These are phyloP conservation scores for Lacerta bilineata DNA, from an alignment of 2,797 vertebrate species.

Conservation along the genomic window DNA sequence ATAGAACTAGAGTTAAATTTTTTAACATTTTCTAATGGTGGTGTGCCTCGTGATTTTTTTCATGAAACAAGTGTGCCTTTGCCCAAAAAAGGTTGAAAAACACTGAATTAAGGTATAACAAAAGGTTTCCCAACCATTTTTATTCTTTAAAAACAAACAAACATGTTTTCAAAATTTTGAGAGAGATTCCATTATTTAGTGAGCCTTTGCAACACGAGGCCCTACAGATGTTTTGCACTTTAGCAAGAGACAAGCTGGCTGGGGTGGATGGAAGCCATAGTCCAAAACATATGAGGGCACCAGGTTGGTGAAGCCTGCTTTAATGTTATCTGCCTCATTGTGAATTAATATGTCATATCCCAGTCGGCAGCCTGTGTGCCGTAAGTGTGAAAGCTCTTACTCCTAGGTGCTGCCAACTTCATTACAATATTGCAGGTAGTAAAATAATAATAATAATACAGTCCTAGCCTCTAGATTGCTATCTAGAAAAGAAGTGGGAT, in stretches of 20 bases:
- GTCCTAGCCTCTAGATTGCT: neutral
- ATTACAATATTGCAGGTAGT: neutral
- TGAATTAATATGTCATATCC: neutral
- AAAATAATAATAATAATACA: neutral
- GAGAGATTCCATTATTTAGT: neutral
- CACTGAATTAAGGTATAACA: neutral
- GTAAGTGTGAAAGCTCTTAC: neutral
- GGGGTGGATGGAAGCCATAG: no score
- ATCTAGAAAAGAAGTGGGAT: neutral
- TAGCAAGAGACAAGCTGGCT: no score
- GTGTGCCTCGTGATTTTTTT: no score
- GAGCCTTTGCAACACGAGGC: no score
- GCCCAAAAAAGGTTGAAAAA: no score
- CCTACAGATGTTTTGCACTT: no score
- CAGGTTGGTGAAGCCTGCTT: neutral
- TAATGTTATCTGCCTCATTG: neutral
- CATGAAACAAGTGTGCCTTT: no score
- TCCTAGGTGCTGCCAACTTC: constrained; percentile 8
- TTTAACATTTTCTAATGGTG: no score
- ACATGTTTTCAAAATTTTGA: neutral
- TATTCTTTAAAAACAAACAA: neutral
- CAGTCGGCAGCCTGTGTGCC: neutral
- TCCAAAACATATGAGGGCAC: no score
- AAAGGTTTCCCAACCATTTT: neutral
- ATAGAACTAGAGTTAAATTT: no score